Evolutionary conservation across 2,888 invertebrate species (phyloP).

Genomic region (Drosophila monieri): DNA sequence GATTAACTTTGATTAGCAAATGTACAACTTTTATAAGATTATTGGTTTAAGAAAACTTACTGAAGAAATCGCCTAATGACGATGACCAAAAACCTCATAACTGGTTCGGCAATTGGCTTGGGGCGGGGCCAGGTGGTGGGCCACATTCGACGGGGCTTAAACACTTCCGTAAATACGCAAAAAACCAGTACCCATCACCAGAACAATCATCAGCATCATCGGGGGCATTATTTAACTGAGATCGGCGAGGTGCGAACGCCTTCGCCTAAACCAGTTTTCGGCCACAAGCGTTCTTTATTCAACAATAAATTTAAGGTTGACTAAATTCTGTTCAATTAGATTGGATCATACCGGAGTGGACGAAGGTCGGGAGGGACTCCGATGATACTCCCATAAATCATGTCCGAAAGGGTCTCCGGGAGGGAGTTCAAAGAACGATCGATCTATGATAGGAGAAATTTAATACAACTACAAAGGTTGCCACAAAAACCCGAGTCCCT

Average conservation of each 20-base stretch:
- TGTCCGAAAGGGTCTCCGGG: constrained; percentile 5
- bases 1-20: constrained; percentile 1
- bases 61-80: constrained; percentile 13
- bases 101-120: constrained; percentile 58
- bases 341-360: constrained; percentile 8
- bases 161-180: constrained; percentile 57
- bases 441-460: constrained; percentile 32
- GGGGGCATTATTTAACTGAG: constrained; percentile 50
- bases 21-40: not conserved
- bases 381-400: constrained; percentile 22
- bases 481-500: constrained; percentile 15
- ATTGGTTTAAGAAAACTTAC: too few relatives aligned
- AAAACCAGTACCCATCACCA: constrained; percentile 51
- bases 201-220: constrained; percentile 61
- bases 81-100: constrained; percentile 43
- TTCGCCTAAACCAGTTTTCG: constrained; percentile 59
- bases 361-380: not conserved
- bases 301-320: constrained; percentile 51
- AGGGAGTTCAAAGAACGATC: constrained; percentile 35
- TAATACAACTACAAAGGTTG: constrained; percentile 32
- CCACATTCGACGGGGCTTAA: constrained; percentile 16
- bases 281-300: constrained; percentile 43
- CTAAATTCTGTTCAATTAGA: constrained; percentile 48
- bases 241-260: constrained; percentile 40
- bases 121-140: constrained; percentile 47